These are phyloP conservation scores for Drosophila baimaii DNA, from an alignment of 1,140 invertebrate species.

Conservation along the genomic window DNA sequence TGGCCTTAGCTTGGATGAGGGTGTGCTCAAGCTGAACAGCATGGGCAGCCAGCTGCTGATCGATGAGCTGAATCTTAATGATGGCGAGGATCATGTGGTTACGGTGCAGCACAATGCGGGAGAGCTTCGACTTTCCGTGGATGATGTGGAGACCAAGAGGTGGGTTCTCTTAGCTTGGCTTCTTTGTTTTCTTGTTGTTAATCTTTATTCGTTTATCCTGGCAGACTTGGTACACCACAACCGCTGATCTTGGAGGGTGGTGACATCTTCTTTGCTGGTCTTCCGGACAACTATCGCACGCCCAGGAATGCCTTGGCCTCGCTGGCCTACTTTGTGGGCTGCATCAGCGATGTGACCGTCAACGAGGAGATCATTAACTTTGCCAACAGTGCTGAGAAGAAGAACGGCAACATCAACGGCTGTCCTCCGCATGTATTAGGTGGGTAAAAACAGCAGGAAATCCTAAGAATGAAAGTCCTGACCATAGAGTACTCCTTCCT, in stretches of 20 bases:
- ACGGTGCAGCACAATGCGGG: constrained; percentile 90
- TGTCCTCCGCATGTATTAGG: constrained; percentile 85
- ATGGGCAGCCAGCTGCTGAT: constrained; percentile 87
- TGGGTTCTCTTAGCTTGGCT: constrained; percentile 76
- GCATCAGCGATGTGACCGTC: constrained; percentile 93
- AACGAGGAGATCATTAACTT: constrained; percentile 94
- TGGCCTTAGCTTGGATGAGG: constrained; percentile 89
- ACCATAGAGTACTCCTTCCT: too few relatives aligned
- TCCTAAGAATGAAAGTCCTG: too few relatives aligned
- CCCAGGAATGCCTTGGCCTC: constrained; percentile 77
- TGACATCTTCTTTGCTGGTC: constrained; percentile 93
- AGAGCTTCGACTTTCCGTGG: constrained; percentile 90
- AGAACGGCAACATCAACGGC: constrained; percentile 88
- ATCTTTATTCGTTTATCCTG: background rate
- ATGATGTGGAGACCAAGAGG: constrained; percentile 90
- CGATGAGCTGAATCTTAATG: constrained; percentile 89
- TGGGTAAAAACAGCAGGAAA: too few relatives aligned
- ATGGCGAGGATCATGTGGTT: constrained; percentile 96
- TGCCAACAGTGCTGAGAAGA: constrained; percentile 88
- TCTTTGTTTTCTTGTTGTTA: constrained; percentile 3
- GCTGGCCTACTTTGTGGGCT: constrained; percentile 90
- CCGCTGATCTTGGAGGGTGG: constrained; percentile 87
- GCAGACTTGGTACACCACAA: constrained; percentile 84
- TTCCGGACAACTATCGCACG: constrained; percentile 87
- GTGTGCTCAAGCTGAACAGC: constrained; percentile 89